Percentiles rank a stretch among this genome's conserved stretches.
These are phyloP conservation scores for Psittacula echo DNA, from an alignment of 2,797 vertebrate species.

Conservation along the genomic window DNA sequence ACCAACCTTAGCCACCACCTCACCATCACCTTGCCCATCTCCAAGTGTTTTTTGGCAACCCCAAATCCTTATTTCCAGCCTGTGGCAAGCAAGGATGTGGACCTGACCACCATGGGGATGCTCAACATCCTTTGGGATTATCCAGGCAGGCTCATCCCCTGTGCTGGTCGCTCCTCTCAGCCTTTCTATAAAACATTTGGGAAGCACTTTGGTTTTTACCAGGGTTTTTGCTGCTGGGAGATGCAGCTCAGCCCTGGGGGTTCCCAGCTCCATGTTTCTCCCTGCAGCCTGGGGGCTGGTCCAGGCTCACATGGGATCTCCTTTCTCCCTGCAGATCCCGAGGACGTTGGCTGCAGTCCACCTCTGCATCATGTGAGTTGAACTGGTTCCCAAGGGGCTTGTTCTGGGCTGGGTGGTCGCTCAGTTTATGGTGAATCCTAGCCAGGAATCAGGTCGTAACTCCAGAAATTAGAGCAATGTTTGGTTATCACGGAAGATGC, in stretches of 20 bases:
- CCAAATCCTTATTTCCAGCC: not conserved
- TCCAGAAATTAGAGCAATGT: not conserved
- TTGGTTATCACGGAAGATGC: not conserved
- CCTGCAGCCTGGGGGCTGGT: not conserved
- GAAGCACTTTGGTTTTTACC: not conserved
- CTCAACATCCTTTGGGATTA: not conserved
- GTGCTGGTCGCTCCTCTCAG: not conserved
- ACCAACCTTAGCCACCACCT: not conserved
- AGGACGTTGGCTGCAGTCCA: conserved; percentile 89
- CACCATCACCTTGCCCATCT: not conserved
- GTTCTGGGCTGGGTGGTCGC: not conserved
- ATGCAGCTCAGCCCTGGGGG: not conserved
- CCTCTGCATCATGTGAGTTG: conserved; percentile 88
- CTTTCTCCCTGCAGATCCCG: conserved; percentile 83
- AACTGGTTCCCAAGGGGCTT: accelerated
- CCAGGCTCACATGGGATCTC: not conserved
- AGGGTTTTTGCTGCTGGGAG: not conserved
- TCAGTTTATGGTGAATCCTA: not conserved
- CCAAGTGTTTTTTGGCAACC: not conserved
- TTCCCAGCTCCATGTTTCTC: not conserved
- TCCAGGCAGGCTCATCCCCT: not conserved
- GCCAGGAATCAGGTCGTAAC: accelerated
- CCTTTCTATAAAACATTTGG: not conserved
- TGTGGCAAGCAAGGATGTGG: not conserved
- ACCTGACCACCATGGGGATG: accelerated